A percentile compares a stretch with the other conserved stretches of the same genome.
Conservation (phyloP, 23 tunicate genomes). For the Ciona savignyi region DNA sequence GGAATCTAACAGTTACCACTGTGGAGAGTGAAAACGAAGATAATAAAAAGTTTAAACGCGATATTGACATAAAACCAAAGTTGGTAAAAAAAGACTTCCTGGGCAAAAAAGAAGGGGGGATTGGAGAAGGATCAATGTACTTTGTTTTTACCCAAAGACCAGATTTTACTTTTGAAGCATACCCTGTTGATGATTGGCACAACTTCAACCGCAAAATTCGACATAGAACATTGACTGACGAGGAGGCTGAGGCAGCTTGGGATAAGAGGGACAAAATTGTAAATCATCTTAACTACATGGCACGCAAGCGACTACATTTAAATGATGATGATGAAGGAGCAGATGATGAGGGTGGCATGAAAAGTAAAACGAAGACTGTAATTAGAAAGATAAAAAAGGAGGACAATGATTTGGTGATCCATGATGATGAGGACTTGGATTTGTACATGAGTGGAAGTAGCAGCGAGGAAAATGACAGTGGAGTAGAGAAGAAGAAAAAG, state of each 20-base stretch:
- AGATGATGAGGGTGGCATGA: constrained; percentile 16
- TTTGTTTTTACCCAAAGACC: constrained; percentile 84
- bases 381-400: constrained; percentile 14
- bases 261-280: constrained; percentile 82
- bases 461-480: constrained; percentile 25
- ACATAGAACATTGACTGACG: constrained; percentile 87
- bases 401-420: constrained; percentile 44
- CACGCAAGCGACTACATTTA: constrained; percentile 66
- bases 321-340: constrained; percentile 62
- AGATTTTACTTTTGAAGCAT: constrained; percentile 76
- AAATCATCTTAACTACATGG: constrained; percentile 86
- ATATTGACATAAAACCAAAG: constrained; percentile 44
- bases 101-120: constrained; percentile 89
- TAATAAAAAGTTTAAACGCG: constrained; percentile 25
- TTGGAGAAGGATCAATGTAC: constrained; percentile 92
- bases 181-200: constrained; percentile 84
- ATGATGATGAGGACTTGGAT: constrained; percentile 71
- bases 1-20: constrained; percentile 57
- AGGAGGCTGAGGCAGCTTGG: constrained; percentile 97
- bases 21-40: constrained; percentile 28
- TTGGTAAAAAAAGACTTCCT: constrained; percentile 55
- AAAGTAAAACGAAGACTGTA: not conserved
- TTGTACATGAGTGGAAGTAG: constrained; percentile 57
- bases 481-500: constrained; percentile 8
- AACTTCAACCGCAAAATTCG: constrained; percentile 63